These are phyloP conservation scores for Onychostruthus taczanowskii DNA, from an alignment of 2,113 vertebrate species.

Conservation along the genomic window DNA sequence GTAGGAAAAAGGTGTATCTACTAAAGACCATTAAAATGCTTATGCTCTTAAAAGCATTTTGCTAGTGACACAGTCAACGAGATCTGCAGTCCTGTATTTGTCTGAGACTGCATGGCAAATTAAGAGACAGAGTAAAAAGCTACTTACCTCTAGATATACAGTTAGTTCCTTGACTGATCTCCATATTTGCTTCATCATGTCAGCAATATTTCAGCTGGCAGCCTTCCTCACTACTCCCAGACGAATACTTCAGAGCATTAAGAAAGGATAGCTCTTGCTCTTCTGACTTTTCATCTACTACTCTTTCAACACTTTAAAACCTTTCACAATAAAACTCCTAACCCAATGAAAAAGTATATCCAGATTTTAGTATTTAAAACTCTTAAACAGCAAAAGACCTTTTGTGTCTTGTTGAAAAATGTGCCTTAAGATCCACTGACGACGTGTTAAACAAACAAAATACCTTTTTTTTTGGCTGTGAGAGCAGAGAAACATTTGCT, in stretches of 20 bases:
- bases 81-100: background rate
- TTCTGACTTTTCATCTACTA: background rate
- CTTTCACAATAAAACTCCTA: background rate
- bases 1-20: background rate
- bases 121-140: background rate
- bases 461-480: background rate
- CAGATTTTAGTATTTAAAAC: background rate
- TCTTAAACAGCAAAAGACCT: background rate
- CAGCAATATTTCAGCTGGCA: background rate
- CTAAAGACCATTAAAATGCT: background rate
- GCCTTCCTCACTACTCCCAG: background rate
- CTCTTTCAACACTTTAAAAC: background rate
- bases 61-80: fast-evolving
- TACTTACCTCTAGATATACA: background rate
- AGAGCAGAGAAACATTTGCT: background rate
- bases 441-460: background rate
- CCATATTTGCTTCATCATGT: background rate
- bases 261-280: background rate
- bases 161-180: background rate
- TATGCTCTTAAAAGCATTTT: background rate
- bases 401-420: background rate
- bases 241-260: background rate
- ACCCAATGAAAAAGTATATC: background rate
- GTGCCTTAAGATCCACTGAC: background rate
- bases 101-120: background rate